These are phyloP conservation scores for Calidris pygmaea DNA, from an alignment of 2,113 vertebrate species.

Conservation along the genomic window DNA sequence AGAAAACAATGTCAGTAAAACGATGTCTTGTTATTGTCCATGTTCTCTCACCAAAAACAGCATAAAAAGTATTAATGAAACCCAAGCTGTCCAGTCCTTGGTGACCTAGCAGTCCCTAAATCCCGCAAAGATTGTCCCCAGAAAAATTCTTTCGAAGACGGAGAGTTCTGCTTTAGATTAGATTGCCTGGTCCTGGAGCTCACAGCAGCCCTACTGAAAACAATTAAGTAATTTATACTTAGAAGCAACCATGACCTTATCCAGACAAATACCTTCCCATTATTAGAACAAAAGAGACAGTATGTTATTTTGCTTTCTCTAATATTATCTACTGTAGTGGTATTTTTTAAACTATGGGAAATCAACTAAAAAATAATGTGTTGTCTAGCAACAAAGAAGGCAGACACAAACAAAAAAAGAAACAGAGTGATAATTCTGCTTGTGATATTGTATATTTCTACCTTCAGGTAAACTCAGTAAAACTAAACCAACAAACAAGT, in stretches of 20 bases:
- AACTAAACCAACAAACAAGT: slow-evolving; percentile 54
- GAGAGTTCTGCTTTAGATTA: slow-evolving; percentile 51
- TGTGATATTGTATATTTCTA: slow-evolving; percentile 15
- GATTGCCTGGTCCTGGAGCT: not conserved
- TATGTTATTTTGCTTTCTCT: slow-evolving; percentile 59
- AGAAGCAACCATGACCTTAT: slow-evolving; percentile 49
- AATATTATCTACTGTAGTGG: slow-evolving; percentile 39
- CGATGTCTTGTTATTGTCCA: not conserved
- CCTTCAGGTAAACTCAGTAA: slow-evolving; percentile 46
- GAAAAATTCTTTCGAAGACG: not conserved
- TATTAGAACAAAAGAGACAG: slow-evolving; percentile 63
- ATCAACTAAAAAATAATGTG: slow-evolving; percentile 48
- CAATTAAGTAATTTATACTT: slow-evolving; percentile 57
- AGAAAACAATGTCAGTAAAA: not conserved
- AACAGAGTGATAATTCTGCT: slow-evolving; percentile 44
- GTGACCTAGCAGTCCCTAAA: not conserved
- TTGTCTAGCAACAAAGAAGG: slow-evolving; percentile 67
- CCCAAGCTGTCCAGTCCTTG: not conserved
- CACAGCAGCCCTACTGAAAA: slow-evolving; percentile 41
- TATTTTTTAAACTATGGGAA: slow-evolving; percentile 63
- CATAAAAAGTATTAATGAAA: not conserved
- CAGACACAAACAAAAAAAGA: slow-evolving; percentile 54
- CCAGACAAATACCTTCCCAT: slow-evolving; percentile 60
- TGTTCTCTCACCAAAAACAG: not conserved
- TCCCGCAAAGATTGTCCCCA: not conserved